Evolutionary conservation across 2,797 vertebrate species (phyloP).

Genomic region (Danio tinwini): DNA sequence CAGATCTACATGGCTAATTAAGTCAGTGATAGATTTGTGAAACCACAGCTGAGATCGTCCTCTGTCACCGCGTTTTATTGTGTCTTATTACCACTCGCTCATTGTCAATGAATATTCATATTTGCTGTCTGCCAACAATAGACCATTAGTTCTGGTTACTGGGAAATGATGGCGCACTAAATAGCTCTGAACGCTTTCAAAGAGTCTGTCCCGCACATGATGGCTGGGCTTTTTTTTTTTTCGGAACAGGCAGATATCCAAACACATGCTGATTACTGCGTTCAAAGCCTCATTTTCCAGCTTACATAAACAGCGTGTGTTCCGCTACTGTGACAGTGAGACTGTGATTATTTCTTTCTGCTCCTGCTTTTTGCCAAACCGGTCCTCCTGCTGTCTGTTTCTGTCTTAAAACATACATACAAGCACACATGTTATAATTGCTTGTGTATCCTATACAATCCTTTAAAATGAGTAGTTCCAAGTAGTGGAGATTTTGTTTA

Average conservation of each 20-base stretch:
- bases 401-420: not conserved
- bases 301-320: conserved; percentile 61
- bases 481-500: no score
- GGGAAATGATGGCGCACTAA: conserved; percentile 56
- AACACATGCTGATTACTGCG: conserved; percentile 60
- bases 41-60: conserved; percentile 51
- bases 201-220: conserved; percentile 49
- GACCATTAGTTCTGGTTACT: conserved; percentile 62
- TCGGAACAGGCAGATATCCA: conserved; percentile 58
- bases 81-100: conserved; percentile 52
- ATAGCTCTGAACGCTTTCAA: conserved; percentile 49
- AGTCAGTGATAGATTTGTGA: conserved; percentile 53
- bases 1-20: conserved; percentile 56
- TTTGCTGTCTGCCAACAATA: conserved; percentile 58
- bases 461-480: not conserved
- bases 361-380: conserved; percentile 39
- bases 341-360: conserved; percentile 54
- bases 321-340: conserved; percentile 45
- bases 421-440: not conserved
- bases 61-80: conserved; percentile 35
- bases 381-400: not conserved
- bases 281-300: conserved; percentile 65
- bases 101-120: conserved; percentile 65
- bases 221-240: conserved; percentile 40
- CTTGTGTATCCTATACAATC: not conserved